phyloP scores from a whole-genome alignment of 1,140 invertebrate genomes.

The Globodera ellingtonae region DNA sequence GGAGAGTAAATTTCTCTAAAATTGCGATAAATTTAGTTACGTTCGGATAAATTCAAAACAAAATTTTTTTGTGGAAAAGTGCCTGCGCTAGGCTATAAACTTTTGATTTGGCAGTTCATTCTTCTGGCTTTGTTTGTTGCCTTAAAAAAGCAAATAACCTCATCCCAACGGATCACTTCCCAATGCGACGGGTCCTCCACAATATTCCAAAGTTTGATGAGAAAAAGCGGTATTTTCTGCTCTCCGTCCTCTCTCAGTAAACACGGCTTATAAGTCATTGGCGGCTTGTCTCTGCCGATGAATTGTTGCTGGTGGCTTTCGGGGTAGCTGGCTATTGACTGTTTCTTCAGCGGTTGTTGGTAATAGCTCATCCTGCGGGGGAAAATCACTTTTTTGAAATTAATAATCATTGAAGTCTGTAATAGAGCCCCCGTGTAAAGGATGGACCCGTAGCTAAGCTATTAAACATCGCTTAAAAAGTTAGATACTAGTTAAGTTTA shows the following conservation, averaged over 20 bases:
- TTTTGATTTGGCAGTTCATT: not conserved
- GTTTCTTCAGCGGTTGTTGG: not conserved
- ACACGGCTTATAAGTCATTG: slow-evolving; percentile 29
- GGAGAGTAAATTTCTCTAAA: no score
- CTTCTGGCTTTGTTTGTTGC: not conserved
- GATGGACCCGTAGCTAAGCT: no score
- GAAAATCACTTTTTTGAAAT: not conserved
- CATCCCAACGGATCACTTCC: slow-evolving; percentile 89
- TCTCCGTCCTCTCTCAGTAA: slow-evolving; percentile 49
- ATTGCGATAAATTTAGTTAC: no score
- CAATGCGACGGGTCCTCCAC: slow-evolving; percentile 88
- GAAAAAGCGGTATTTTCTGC: slow-evolving; percentile 80
- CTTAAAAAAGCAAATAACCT: slow-evolving; percentile 72
- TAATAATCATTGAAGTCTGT: no score
- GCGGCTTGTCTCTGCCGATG: not conserved
- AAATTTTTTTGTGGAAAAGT: not conserved
- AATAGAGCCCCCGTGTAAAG: no score
- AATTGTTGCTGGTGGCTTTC: not conserved
- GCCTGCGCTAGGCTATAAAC: no score
- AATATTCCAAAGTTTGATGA: slow-evolving; percentile 89
- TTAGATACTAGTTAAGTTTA: no score
- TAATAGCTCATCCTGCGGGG: not conserved
- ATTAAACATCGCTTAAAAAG: no score
- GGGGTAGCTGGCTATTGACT: not conserved
- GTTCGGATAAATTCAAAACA: no score